Evolutionary conservation across 2,797 vertebrate species (phyloP).

Genomic region (Dicrostonyx torquatus): DNA sequence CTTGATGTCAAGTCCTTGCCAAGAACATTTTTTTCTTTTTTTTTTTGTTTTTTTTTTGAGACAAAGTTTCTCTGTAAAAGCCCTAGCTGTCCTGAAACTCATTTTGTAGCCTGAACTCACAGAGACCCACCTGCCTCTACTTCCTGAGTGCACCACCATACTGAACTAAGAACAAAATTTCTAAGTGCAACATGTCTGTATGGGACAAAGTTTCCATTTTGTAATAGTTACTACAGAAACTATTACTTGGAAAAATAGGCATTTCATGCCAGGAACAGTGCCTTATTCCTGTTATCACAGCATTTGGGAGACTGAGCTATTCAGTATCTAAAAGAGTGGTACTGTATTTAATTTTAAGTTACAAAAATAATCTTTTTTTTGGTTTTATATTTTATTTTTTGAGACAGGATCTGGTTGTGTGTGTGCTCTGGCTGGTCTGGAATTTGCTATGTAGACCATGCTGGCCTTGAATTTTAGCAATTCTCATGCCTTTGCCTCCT

Average conservation of each 20-base stretch:
- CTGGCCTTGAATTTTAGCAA: not conserved
- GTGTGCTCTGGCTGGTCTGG: not conserved
- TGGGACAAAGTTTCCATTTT: conserved; percentile 49
- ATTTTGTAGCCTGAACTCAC: not conserved
- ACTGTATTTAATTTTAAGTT: conserved; percentile 57
- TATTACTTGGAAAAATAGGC: not conserved
- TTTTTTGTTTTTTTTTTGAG: not conserved
- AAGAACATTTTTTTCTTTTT: not conserved
- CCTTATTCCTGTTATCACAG: not conserved
- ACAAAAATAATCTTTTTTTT: not conserved
- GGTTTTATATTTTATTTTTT: not conserved
- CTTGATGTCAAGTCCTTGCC: conserved; percentile 13
- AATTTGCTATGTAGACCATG: not conserved
- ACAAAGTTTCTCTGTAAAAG: not conserved
- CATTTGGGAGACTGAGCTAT: not conserved
- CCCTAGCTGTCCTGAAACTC: not conserved
- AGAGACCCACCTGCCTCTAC: not conserved
- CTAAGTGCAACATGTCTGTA: conserved; percentile 16
- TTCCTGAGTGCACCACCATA: not conserved
- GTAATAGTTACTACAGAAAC: conserved; percentile 56
- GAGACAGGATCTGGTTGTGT: not conserved
- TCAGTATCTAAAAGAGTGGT: not conserved
- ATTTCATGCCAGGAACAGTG: not conserved
- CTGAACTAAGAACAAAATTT: conserved; percentile 56
- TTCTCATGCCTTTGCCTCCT: not conserved